These are phyloP conservation scores for Harpegnathos saltator DNA, from an alignment of 1,140 invertebrate species.

Conservation along the genomic window DNA sequence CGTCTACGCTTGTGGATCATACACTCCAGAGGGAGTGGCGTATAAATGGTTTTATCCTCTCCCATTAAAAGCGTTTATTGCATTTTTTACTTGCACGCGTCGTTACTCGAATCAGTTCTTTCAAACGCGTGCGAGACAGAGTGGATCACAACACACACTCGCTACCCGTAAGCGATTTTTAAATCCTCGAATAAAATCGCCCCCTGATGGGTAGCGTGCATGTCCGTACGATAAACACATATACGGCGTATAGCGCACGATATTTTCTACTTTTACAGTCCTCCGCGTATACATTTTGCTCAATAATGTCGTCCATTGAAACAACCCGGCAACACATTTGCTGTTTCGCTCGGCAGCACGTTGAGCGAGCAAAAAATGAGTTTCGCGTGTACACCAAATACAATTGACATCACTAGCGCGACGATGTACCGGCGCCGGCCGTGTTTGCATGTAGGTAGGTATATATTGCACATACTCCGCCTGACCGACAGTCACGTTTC, in stretches of 20 bases:
- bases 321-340: conserved; percentile 56
- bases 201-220: conserved; percentile 23
- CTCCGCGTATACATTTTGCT: conserved; percentile 48
- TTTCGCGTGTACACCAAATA: conserved; percentile 48
- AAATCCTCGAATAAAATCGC: conserved; percentile 36
- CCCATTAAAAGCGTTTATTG: neutral
- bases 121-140: conserved; percentile 2
- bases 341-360: conserved; percentile 32
- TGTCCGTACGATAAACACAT: neutral
- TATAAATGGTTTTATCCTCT: neutral
- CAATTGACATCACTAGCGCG: conserved; percentile 46
- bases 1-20: too few relatives aligned
- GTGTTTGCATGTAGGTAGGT: conserved; percentile 46
- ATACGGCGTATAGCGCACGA: neutral
- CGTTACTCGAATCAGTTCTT: conserved; percentile 8
- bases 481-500: conserved; percentile 54
- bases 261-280: conserved; percentile 44
- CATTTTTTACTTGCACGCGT: neutral
- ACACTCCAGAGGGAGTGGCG: too few relatives aligned
- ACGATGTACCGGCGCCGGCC: conserved; percentile 29
- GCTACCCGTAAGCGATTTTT: conserved; percentile 1
- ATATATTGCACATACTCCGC: conserved; percentile 44
- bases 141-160: neutral
- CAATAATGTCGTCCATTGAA: conserved; percentile 58
- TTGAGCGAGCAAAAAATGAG: conserved; percentile 48